phyloP scores from a whole-genome alignment of 2,113 vertebrate genomes.

The Sapajus apella region DNA sequence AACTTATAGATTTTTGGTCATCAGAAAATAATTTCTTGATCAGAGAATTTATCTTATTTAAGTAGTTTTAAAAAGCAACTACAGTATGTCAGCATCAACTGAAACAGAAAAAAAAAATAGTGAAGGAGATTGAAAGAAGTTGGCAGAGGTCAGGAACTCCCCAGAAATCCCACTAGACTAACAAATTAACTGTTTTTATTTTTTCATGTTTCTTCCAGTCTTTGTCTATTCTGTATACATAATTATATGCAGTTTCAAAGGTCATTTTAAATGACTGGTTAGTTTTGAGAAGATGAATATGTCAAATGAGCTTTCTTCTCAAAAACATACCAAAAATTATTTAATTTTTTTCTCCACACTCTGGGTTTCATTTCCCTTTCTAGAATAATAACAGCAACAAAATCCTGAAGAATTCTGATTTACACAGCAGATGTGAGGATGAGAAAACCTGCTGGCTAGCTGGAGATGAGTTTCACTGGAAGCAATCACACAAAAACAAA shows the following conservation, averaged over 20 bases:
- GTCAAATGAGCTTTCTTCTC: constrained; percentile 22
- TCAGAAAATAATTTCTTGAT: constrained; percentile 30
- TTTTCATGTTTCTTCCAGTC: not conserved
- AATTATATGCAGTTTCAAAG: constrained; percentile 47
- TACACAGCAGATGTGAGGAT: constrained; percentile 56
- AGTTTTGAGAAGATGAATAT: constrained; percentile 13
- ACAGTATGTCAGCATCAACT: too few species aligned
- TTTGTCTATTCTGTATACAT: not conserved
- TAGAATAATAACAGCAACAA: constrained; percentile 45
- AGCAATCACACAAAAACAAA: constrained; percentile 37
- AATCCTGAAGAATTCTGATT: constrained; percentile 56
- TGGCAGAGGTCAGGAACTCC: not conserved
- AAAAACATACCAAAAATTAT: constrained; percentile 39
- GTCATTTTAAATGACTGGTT: constrained; percentile 21
- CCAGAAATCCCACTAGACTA: not conserved
- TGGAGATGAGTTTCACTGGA: constrained; percentile 38
- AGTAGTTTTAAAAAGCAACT: not conserved
- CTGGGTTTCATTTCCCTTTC: constrained; percentile 48
- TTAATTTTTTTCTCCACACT: constrained; percentile 41
- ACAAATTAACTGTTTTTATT: not conserved
- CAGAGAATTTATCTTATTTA: not conserved
- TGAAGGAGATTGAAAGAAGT: not conserved
- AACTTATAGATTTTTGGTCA: not conserved
- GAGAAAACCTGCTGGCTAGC: constrained; percentile 48
- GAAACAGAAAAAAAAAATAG: not conserved